Evolutionary conservation across 2,797 vertebrate species (phyloP), one percentile per base, ranked within the genome.

Genomic region (Lacerta viridis): DNA sequence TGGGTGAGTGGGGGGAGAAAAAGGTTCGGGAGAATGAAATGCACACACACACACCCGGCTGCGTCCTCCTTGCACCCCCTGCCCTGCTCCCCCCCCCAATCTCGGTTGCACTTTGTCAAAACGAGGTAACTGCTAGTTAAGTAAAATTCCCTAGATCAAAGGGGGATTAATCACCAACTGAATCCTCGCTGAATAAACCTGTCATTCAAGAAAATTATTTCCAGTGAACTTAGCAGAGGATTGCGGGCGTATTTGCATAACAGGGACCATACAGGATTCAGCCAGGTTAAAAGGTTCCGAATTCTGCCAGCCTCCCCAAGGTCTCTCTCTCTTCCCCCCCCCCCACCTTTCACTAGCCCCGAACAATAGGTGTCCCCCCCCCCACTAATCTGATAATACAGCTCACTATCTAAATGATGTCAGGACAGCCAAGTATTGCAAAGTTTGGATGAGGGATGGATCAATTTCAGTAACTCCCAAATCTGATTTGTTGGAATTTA

Each of bases 131-230:
- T 97, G 97, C 96, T 97, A 97, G 97, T 98, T 97, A 97, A 97
- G 97, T 97, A 97, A 97, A 98, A 97, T 97, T 97, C 97, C 97
- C 97, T 97, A 97, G 97, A 98, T 98, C 97, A 98, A 98, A 98
- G 97, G 96, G 96, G 97, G 97, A 98, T 98, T 98, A 98, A 97
- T 97, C 96, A 95, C 97, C 97, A 97, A 96, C 97, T 96, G 96
- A 97, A 98, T 97, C 97, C 97, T 93, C 68, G 95, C 97, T 97
- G 97, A 98, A 97, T 97, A 97, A 98, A 97, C 97, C 97, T 98
- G 97, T 97, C 97, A 98, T 98, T 98, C 97, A 98, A 97, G 97
- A 97, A 97, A 97, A 98, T 97, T 96, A 98, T 98, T 98, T 98
- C 97, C 97, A 97, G 96, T 94, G 97, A 98, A 98, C 97, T 97